Evolutionary conservation across 2,888 invertebrate genomes (phyloP), one percentile per base, ranked within the genome.

Genomic region (Aquatica leii): DNA sequence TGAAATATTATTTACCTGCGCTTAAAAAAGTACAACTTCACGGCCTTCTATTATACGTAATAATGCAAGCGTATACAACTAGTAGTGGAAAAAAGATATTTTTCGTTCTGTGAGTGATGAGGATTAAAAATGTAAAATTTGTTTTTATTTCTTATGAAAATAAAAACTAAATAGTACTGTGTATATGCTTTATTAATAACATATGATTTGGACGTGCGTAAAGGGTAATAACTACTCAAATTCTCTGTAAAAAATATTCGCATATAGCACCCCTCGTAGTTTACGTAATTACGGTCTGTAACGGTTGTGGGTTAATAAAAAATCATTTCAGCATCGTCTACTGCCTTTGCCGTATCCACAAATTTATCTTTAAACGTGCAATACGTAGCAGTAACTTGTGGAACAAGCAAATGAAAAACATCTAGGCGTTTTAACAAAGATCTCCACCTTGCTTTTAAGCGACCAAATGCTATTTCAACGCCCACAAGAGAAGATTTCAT

Each of bases 201-300:
- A n/a, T n/a, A 4, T 43, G 17, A 43, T 43, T 43, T 43, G 2
- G 43, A 43, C 48, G 37, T 41, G 18, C 24, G 46, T 14, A 56
- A 35, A 17, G 41, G 43, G 12, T 48, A 40, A 55, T 18, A 46
- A 12, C 34, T 18, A n/a, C 37, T 24, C 31, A 17, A 56, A 48
- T 48, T 31, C 24, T n/a, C n/a, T n/a, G n/a, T n/a, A n/a, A n/a
- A n/a, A n/a, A n/a, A n/a, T n/a, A n/a, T n/a, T n/a, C n/a, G n/a
- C n/a, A n/a, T n/a, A n/a, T n/a, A n/a, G n/a, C n/a, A n/a, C n/a
- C n/a, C n/a, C n/a, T n/a, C n/a, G 21, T 9, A 12, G 21, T 37
- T 40, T 11, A 18, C 12, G 14, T 12, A 15, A 48, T 20, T 40
- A n/a, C 1, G 5, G 18, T 21, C 2, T 48, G 31, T 9, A 31